These are phyloP conservation scores for Microchirus variegatus DNA, from an alignment of 2,797 vertebrate species.

Conservation along the genomic window DNA sequence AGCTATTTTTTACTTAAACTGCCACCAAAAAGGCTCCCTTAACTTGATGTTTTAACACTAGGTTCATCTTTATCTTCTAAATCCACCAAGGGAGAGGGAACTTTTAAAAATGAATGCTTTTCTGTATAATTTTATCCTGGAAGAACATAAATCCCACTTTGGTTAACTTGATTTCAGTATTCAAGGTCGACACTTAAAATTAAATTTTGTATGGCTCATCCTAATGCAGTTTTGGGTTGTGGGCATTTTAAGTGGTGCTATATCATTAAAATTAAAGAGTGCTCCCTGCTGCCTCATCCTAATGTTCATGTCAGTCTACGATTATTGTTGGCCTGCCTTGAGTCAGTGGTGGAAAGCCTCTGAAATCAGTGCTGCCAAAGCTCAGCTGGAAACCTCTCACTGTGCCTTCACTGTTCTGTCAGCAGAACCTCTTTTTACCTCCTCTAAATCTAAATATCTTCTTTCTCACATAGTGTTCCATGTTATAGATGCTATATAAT, in stretches of 20 bases:
- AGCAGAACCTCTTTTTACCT: constrained; percentile 5
- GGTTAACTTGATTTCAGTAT: constrained; percentile 51
- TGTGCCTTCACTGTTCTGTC: constrained; percentile 21
- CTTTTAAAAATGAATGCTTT: constrained; percentile 6
- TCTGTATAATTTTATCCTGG: constrained; percentile 14
- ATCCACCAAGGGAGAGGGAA: background rate
- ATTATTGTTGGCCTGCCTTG: constrained; percentile 70
- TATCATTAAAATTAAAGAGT: constrained; percentile 76
- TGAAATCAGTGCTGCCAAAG: constrained; percentile 54
- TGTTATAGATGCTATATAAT: too few species aligned
- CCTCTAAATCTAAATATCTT: background rate
- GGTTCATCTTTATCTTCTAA: constrained; percentile 8
- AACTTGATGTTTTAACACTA: background rate
- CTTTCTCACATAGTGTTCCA: background rate
- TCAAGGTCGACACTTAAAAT: constrained; percentile 62
- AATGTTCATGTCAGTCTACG: constrained; percentile 72
- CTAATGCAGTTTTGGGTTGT: constrained; percentile 63
- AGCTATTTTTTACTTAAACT: constrained; percentile 5
- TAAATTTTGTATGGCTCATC: constrained; percentile 49
- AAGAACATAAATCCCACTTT: constrained; percentile 20
- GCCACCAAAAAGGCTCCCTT: background rate
- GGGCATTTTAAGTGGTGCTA: constrained; percentile 59
- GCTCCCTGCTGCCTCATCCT: constrained; percentile 64
- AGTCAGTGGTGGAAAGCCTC: constrained; percentile 52
- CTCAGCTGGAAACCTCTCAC: constrained; percentile 48